phyloP scores from a whole-genome alignment of 2,888 invertebrate genomes.

The Gisinianus flammeolus region DNA sequence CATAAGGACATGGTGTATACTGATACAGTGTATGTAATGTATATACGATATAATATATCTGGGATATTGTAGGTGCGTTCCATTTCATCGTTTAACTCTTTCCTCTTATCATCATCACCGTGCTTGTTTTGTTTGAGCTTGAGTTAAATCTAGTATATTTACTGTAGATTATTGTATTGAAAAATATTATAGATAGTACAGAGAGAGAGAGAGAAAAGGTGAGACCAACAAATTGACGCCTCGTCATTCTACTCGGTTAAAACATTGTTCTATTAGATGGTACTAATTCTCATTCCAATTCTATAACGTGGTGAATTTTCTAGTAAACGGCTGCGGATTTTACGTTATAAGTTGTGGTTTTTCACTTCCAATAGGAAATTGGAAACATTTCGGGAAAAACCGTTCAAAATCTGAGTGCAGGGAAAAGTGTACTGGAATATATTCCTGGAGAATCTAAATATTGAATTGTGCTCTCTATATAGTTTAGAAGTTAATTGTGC shows the following conservation, averaged over 20 bases:
- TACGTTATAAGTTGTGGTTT: background rate
- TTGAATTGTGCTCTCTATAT: no score
- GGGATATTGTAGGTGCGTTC: background rate
- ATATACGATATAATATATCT: background rate
- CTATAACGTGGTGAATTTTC: background rate
- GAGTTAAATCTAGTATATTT: slow-evolving; percentile 9
- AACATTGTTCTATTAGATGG: background rate
- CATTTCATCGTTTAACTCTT: slow-evolving; percentile 15
- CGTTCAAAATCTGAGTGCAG: no score
- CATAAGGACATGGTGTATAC: no score
- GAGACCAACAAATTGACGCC: slow-evolving; percentile 9
- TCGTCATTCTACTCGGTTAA: slow-evolving; percentile 5
- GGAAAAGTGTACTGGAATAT: background rate
- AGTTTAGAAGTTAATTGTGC: no score
- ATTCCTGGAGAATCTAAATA: background rate
- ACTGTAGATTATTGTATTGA: background rate
- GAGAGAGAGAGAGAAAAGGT: no score
- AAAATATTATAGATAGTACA: background rate
- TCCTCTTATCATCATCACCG: slow-evolving; percentile 11
- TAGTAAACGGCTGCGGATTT: background rate
- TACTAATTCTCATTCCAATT: background rate
- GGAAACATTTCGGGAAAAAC: no score
- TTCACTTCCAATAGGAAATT: no score
- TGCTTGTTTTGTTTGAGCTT: slow-evolving; percentile 8
- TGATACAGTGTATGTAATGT: background rate